Base-by-base conservation (phyloP, 1,140 invertebrate genomes). In the Bombus pascuorum region DNA sequence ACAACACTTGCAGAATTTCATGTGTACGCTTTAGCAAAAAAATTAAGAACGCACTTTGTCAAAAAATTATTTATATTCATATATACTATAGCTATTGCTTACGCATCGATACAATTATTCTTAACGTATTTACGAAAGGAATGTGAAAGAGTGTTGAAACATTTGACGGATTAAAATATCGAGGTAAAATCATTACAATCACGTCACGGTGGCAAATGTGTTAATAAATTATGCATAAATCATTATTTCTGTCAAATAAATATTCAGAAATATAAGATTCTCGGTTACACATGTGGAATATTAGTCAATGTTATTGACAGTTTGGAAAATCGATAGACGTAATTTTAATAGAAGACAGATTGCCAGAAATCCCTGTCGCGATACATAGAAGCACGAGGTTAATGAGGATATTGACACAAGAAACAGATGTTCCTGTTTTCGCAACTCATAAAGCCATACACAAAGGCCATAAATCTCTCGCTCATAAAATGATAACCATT, bases 341-440 rank as follows among this genome's bases (percentile, higher is more conserved):
- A 73, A 44, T 32, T 44, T 47, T 18, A 73, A 15, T 15, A n/a
- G 13, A 15, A 44, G 71, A 32, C 42, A 44, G 39, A 44, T 47
- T n/a, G n/a, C n/a, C 42, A 44, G 42, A 73, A 73, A 73, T 73
- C 71, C 39, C 39, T 32, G 71, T 9, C 28, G 32, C 39, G 37
- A 28, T 72, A 28, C 15, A 47, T n/a, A 47, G 71, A 73, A 32
- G 42, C 15, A 42, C 28, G 8, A 28, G 28, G 39, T 73, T 73
- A 73, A 73, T 47, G 39, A 73, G n/a, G n/a, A 73, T 73, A 73
- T 73, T 73, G 39, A 73, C 71, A 44, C 71, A 44, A 32, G 13
- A n/a, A 73, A 73, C 71, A 73, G 71, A 73, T 73, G 71, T 44
- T 73, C 32, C 42, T 73, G 42, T 42, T 72, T 72, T 44, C 70